Percentiles rank a stretch among this genome's conserved stretches.
phyloP scores from a whole-genome alignment of 2,797 vertebrate species.

The Delichon dasypus region DNA sequence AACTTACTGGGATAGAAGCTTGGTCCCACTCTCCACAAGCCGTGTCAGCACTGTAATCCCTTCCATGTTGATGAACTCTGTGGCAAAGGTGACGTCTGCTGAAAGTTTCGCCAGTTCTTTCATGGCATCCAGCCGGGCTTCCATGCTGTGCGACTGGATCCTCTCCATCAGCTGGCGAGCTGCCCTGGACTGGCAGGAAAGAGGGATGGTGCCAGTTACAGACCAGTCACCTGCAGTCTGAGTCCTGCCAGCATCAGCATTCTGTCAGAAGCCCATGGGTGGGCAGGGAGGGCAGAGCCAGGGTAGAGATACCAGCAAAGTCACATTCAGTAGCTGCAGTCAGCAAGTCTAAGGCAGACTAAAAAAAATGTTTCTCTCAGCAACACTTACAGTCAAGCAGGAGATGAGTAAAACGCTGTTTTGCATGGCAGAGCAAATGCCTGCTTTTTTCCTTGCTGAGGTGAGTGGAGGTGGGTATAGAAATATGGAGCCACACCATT shows the following conservation, averaged over 20 bases:
- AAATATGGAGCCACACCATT: background rate
- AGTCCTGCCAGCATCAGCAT: background rate
- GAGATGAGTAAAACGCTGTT: background rate
- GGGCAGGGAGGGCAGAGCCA: background rate
- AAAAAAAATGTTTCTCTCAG: background rate
- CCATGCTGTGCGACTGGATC: conserved; percentile 92
- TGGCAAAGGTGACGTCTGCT: conserved; percentile 92
- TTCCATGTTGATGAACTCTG: conserved; percentile 98
- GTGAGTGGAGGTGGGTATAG: background rate
- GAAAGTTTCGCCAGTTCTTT: conserved; percentile 98
- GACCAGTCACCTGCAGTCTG: background rate
- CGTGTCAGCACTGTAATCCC: conserved; percentile 91
- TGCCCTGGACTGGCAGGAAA: conserved; percentile 83
- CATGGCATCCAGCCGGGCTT: conserved; percentile 92
- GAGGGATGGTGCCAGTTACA: background rate
- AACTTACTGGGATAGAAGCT: conserved; percentile 84
- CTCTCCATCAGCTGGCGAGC: conserved; percentile 96
- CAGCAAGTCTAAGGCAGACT: background rate
- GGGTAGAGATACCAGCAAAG: background rate
- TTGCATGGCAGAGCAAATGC: background rate
- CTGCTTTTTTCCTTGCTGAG: background rate
- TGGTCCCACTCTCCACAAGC: conserved; percentile 94
- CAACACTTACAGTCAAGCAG: background rate
- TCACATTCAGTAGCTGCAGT: background rate
- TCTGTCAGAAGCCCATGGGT: background rate